Base-by-base conservation (phyloP, 2,797 vertebrate species). In the Delichon dasypus region DNA sequence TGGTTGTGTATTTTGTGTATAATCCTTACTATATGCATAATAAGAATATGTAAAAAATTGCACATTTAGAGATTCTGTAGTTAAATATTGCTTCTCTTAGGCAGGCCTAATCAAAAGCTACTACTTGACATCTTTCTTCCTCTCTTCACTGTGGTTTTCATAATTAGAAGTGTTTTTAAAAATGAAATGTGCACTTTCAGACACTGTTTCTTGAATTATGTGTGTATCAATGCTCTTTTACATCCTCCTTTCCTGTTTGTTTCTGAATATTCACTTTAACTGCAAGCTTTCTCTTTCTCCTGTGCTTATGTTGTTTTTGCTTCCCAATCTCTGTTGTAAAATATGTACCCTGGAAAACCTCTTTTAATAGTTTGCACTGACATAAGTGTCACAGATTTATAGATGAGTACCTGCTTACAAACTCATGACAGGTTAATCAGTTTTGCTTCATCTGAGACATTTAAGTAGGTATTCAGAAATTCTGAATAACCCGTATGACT, bases 201-300 rank as follows among this genome's bases (percentile, higher is more conserved):
- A 85, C 57, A 89, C 50, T 45, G 23, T 30, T 79, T 74, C 50
- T 89, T 80, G 65, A 89, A 88, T 93, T 93, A 82, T 68, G 60
- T 2, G 10, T 83, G 27, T 57, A 55, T 32, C 85, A 62, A 50
- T 81, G 53, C 47, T 84, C 17, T 30, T 90, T 90, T 84, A 54
- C 3, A 0, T 47, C 45, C 19, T 89, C 10, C 40, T 94, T 79
- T 90, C 62, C 32, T 77, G 32, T 71, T 91, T 68, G 26, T 47
- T 94, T 90, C 58, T 61, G 57, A 83, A 61, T 74, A 91, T 61
- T 80, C 32, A 80, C 16, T 47, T 83, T 57, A 47, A 83, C 22
- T 18, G 25, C 42, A 54, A 47, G 11, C 29, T 71, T 83, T 17
- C 30, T 54, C 50, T 80, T 80, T 44, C 76, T 74, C n/a, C 44